These are phyloP conservation scores for Ranitomeya variabilis DNA, from an alignment of 2,113 vertebrate species.

Conservation along the genomic window DNA sequence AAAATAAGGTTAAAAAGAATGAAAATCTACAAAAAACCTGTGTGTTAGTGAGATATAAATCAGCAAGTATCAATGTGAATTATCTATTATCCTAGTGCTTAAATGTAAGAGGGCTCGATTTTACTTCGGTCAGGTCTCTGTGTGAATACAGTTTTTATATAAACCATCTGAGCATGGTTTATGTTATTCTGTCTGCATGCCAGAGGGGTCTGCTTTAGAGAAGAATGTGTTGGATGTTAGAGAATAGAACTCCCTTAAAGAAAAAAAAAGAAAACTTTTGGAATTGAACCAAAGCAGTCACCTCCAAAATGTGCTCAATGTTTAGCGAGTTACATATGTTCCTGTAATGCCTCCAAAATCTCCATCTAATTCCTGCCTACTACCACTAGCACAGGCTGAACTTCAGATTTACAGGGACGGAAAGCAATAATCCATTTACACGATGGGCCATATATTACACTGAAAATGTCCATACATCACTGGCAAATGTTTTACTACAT, in stretches of 20 bases:
- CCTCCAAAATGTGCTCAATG: neutral
- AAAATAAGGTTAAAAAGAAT: neutral
- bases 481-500: neutral
- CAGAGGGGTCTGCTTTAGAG: slow-evolving; percentile 1
- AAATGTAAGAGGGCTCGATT: neutral
- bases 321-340: neutral
- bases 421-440: slow-evolving; percentile 12
- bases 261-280: slow-evolving; percentile 7
- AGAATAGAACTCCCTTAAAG: neutral
- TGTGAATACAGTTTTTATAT: slow-evolving; percentile 31
- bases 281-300: slow-evolving; percentile 23
- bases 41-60: slow-evolving; percentile 21
- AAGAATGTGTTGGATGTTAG: slow-evolving; percentile 23
- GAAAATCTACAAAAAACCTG: neutral
- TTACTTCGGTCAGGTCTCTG: neutral
- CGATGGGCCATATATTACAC: neutral
- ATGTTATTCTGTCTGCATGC: slow-evolving; percentile 30
- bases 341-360: neutral
- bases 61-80: neutral
- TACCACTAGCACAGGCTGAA: neutral
- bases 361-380: neutral
- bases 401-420: neutral
- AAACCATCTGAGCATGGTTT: slow-evolving; percentile 39
- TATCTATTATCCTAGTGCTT: slow-evolving; percentile 8
- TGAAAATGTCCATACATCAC: neutral